phyloP scores from a whole-genome alignment of 2,888 invertebrate genomes.

The Chouioia cunea region DNA sequence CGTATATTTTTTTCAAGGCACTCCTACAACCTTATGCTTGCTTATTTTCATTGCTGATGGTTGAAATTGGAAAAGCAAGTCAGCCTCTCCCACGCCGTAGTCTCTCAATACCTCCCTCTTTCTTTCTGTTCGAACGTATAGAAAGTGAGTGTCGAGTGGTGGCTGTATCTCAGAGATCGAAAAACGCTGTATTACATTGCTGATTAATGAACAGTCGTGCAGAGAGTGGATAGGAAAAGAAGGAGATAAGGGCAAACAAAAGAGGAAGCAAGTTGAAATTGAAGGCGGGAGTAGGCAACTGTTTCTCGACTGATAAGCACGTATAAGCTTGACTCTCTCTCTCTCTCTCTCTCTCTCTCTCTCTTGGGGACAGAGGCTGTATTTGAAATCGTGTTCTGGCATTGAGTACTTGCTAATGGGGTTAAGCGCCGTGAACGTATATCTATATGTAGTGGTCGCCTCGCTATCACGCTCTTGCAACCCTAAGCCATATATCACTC shows the following conservation, averaged over 20 bases:
- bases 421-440: constrained; percentile 54
- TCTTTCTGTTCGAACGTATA: too few species aligned
- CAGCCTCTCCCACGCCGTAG: too few species aligned
- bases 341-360: too few species aligned
- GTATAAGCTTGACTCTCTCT: constrained; percentile 43
- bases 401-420: constrained; percentile 64
- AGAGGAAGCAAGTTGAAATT: constrained; percentile 6
- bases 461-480: constrained; percentile 61
- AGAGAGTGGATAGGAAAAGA: not conserved
- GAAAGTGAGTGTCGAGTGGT: too few species aligned
- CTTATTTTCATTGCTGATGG: too few species aligned
- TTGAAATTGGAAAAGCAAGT: too few species aligned
- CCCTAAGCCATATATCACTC: constrained; percentile 63
- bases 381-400: constrained; percentile 64
- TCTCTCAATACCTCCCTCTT: too few species aligned
- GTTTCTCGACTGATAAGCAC: constrained; percentile 59
- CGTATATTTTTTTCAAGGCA: too few species aligned
- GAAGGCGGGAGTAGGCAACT: constrained; percentile 50
- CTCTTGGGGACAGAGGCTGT: constrained; percentile 50
- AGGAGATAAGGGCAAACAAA: not conserved
- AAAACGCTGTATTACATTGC: constrained; percentile 22
- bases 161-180: not conserved
- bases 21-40: too few species aligned
- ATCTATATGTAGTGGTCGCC: constrained; percentile 48
- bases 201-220: constrained; percentile 54